Conservation (phyloP, 1,140 invertebrate species). For the Streblospio benedicti region DNA sequence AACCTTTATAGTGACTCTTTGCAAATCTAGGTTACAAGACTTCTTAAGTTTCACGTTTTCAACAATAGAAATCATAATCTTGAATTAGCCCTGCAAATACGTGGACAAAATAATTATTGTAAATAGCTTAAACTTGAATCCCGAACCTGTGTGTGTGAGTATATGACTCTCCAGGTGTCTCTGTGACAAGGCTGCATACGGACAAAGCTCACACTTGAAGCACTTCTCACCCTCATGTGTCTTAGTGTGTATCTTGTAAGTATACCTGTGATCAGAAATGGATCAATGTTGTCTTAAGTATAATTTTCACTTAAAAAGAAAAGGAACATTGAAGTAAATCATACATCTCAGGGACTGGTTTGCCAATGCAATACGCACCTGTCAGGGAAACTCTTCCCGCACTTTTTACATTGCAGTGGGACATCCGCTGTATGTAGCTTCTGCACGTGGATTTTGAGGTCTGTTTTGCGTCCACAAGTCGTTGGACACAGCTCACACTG, state of each 20-base stretch:
- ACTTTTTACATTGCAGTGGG: slow-evolving; percentile 83
- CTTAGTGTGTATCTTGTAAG: slow-evolving; percentile 57
- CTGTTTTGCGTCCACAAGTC: slow-evolving; percentile 92
- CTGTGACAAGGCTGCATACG: slow-evolving; percentile 84
- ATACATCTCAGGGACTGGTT: slow-evolving; percentile 17
- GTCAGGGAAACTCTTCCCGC: slow-evolving; percentile 85
- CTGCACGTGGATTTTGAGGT: slow-evolving; percentile 89
- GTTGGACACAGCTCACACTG: slow-evolving; percentile 91
- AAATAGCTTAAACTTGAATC: too few species aligned
- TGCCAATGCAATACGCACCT: slow-evolving; percentile 55
- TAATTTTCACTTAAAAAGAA: neutral
- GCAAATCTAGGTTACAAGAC: too few species aligned
- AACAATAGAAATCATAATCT: too few species aligned
- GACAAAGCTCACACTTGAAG: slow-evolving; percentile 88
- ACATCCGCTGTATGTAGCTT: slow-evolving; percentile 90
- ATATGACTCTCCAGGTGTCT: slow-evolving; percentile 92
- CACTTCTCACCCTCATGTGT: slow-evolving; percentile 96
- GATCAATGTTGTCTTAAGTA: neutral
- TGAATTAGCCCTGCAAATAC: too few species aligned
- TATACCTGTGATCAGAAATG: slow-evolving; percentile 5
- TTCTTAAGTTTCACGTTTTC: too few species aligned
- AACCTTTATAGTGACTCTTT: too few species aligned
- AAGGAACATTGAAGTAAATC: neutral
- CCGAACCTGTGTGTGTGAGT: slow-evolving; percentile 85
- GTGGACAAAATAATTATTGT: too few species aligned